Conservation (phyloP, 1,140 invertebrate genomes). For the Harlomillsia oculata region DNA sequence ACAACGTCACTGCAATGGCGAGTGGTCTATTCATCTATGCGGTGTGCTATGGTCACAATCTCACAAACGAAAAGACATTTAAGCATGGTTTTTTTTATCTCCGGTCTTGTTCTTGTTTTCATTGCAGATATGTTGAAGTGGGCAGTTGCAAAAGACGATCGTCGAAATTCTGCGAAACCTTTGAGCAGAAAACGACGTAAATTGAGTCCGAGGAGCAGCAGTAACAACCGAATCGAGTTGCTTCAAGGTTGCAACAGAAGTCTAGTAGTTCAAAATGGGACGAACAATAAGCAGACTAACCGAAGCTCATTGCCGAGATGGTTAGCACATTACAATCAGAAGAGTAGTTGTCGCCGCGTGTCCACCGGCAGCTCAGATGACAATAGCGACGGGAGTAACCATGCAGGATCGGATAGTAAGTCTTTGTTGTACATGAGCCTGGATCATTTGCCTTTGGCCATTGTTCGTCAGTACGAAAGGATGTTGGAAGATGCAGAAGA, state of each 20-base stretch:
- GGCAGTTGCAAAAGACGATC: slow-evolving; percentile 32
- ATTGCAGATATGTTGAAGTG: slow-evolving; percentile 31
- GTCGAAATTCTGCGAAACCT: neutral
- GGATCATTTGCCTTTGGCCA: slow-evolving; percentile 33
- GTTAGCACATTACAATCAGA: too few species aligned
- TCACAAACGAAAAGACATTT: neutral
- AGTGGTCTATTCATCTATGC: neutral
- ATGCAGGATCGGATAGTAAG: slow-evolving; percentile 22
- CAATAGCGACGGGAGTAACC: neutral
- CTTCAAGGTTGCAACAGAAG: too few species aligned
- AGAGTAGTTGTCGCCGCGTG: too few species aligned
- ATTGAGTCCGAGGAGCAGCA: neutral
- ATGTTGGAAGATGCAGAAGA: slow-evolving; percentile 30
- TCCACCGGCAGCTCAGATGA: too few species aligned
- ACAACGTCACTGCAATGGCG: too few species aligned
- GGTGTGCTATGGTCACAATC: neutral
- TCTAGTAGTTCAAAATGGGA: too few species aligned
- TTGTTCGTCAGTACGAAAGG: slow-evolving; percentile 34
- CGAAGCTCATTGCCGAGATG: too few species aligned
- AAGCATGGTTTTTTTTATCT: neutral
- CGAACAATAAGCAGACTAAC: too few species aligned
- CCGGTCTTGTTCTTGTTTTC: neutral
- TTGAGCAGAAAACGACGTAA: neutral
- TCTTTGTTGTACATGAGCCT: slow-evolving; percentile 35
- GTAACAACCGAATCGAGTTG: neutral